Evolutionary conservation across 2,113 vertebrate genomes (phyloP).

Genomic region (Brachyhypopomus occidentalis): DNA sequence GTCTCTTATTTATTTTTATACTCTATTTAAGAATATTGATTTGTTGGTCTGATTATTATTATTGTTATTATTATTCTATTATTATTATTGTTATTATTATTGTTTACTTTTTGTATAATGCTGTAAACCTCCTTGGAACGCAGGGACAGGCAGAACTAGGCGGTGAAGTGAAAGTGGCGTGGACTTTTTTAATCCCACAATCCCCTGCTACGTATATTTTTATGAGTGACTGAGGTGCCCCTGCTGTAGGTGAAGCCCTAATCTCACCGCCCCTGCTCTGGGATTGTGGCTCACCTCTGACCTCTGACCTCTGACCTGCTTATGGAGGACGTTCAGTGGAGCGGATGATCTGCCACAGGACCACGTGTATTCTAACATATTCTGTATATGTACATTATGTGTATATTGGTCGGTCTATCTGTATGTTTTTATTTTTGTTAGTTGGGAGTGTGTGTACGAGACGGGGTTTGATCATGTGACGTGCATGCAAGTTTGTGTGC

Average conservation of each 20-base stretch:
- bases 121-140: constrained; percentile 30
- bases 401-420: not conserved
- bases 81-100: constrained; percentile 78
- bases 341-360: too few species aligned
- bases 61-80: constrained; percentile 76
- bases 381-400: not conserved
- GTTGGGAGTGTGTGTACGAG: not conserved
- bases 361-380: not conserved
- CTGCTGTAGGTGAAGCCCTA: not conserved
- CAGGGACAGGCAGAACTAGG: not conserved
- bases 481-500: not conserved
- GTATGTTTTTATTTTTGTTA: too few species aligned
- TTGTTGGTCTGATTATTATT: constrained; percentile 83
- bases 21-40: constrained; percentile 75
- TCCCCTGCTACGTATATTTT: constrained; percentile 19
- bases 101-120: constrained; percentile 64
- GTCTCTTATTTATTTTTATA: constrained; percentile 88
- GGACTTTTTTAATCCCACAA: constrained; percentile 8
- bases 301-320: not conserved
- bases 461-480: too few species aligned
- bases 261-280: constrained; percentile 29
- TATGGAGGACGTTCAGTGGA: not conserved
- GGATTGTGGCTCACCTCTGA: not conserved
- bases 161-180: constrained; percentile 3
- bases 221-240: constrained; percentile 1